Percentiles rank a stretch among this genome's conserved stretches.
Evolutionary conservation across 64 coral and sea anemone species (phyloP).

Genomic region (Orbicella faveolata): DNA sequence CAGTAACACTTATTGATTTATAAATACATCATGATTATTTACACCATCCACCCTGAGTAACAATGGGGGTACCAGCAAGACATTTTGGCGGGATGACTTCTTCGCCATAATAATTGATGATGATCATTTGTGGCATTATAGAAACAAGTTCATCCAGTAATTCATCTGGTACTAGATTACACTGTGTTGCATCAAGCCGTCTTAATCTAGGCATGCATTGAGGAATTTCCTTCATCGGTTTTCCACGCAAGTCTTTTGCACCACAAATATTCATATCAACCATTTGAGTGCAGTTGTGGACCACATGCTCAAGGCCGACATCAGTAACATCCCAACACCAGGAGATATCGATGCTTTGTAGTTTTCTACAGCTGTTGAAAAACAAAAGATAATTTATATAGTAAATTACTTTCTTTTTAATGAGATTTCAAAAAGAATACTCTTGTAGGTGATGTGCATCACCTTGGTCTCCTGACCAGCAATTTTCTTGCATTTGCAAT

Average conservation of each 20-base stretch:
- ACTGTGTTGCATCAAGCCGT: conserved; percentile 81
- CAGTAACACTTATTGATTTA: too few relatives aligned
- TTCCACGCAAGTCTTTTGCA: conserved; percentile 56
- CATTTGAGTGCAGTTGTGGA: conserved; percentile 55
- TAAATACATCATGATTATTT: background rate
- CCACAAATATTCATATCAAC: conserved; percentile 68
- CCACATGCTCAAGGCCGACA: conserved; percentile 57
- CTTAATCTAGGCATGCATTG: conserved; percentile 53
- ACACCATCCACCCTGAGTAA: background rate
- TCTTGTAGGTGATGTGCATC: too few relatives aligned
- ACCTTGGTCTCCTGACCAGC: too few relatives aligned
- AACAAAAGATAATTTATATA: background rate
- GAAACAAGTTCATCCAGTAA: conserved; percentile 65
- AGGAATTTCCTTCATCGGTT: conserved; percentile 54
- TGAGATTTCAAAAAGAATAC: too few relatives aligned
- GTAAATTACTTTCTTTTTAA: background rate
- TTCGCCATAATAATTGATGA: conserved; percentile 88
- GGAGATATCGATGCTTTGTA: conserved; percentile 76
- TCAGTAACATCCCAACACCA: conserved; percentile 97
- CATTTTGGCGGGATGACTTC: conserved; percentile 38
- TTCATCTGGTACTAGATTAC: conserved; percentile 85
- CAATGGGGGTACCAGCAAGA: background rate
- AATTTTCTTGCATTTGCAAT: too few relatives aligned
- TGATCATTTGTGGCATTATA: conserved; percentile 49
- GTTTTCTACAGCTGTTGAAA: conserved; percentile 79